Evolutionary conservation across 2,797 vertebrate species (phyloP).

Genomic region (Acropternis orthonyx): DNA sequence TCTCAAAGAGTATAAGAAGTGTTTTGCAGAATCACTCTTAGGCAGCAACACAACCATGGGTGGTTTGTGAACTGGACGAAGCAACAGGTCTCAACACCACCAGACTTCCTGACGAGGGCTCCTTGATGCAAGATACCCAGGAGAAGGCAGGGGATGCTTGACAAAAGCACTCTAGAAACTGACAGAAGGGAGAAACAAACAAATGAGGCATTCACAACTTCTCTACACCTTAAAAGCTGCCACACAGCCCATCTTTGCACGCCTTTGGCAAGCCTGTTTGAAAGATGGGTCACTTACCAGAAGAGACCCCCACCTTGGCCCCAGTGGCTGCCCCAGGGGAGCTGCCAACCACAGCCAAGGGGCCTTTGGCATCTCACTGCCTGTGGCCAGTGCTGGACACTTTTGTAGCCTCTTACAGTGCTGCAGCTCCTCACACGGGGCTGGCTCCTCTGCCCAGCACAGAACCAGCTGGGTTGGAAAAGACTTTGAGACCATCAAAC

Average conservation of each 20-base stretch:
- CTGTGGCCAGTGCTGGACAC: accelerated
- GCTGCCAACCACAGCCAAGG: accelerated
- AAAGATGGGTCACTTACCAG: accelerated
- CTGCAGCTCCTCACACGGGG: neutral
- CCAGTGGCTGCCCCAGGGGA: neutral
- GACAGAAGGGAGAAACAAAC: neutral
- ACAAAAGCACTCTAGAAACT: neutral
- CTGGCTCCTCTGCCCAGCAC: neutral
- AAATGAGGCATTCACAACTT: neutral
- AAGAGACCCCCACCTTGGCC: neutral
- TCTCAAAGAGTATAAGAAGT: accelerated
- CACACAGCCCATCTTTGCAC: accelerated
- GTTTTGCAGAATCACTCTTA: neutral
- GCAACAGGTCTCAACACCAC: neutral
- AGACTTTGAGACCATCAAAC: neutral
- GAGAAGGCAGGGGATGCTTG: neutral
- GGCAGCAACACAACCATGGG: no score
- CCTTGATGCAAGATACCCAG: accelerated
- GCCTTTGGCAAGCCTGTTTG: neutral
- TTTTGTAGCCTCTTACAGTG: accelerated
- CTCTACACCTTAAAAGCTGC: neutral
- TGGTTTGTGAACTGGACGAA: neutral
- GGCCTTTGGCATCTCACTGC: neutral
- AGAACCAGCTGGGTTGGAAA: neutral
- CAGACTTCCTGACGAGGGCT: neutral